Base-by-base conservation (phyloP, 2,797 vertebrate genomes). In the Crax fasciolata region DNA sequence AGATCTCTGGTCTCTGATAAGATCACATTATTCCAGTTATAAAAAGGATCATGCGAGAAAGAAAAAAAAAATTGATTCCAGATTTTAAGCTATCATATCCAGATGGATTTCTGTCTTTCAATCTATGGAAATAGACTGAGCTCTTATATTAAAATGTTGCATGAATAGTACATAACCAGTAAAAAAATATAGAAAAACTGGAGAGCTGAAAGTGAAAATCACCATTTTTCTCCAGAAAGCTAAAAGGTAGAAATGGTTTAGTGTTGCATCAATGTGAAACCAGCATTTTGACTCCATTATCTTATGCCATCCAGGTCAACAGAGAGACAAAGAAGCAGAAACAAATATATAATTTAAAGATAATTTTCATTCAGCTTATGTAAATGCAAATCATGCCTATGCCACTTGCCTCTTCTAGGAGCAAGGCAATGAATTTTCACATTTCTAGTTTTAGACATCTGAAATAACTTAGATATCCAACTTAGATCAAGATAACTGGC, bases 191-290 rank as follows among this genome's bases (percentile, higher is more conserved):
- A 76, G 23, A 7, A 38, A 44, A 83, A 77, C 20, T 30, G 14
- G 28, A 65, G 39, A 91, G 11, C 32, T 51, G 24, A 84, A 68
- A 52, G n/a, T 54, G 23, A 85, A 71, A 91, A 73, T 16, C 7
- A 76, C 6, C 10, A 44, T 0, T 9, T 84, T 91, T 90, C 63
- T 76, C 46, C 30, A 79, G 15, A 52, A 57, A 58, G 23, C 4
- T n/a, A 52, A 73, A 86, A 89, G 20, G 43, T 68, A 84, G 57
- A 71, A 82, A 70, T 75, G 65, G 83, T 84, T 91, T 73, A 70
- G 46, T 46, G 63, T 25, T 67, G 80, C 82, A 49, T 55, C 32
- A 71, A 3, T n/a, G 25, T 49, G 48, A 84, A 86, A 59, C 12
- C 52, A 94, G 44, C 49, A 87, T 79, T 51, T 62, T 72, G 46